Evolutionary conservation across 2,113 vertebrate species (phyloP).

Genomic region (Xiphorhynchus elegans): DNA sequence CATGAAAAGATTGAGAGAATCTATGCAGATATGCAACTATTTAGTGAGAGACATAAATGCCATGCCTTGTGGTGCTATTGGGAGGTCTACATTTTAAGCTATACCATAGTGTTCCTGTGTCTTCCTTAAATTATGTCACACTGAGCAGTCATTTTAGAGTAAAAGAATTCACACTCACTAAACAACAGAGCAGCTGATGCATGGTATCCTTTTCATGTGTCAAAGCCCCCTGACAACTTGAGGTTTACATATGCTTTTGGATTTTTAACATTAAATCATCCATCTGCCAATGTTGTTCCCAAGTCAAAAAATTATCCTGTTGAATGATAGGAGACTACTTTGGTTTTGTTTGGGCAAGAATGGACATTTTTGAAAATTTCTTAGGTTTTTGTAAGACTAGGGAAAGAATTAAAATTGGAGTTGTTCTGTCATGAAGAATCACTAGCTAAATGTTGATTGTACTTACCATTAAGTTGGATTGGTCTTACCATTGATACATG

Average conservation of each 20-base stretch:
- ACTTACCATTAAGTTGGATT: too few relatives aligned
- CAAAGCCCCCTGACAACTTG: constrained; percentile 7
- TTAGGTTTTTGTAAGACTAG: neutral
- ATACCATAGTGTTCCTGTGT: neutral
- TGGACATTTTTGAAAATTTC: neutral
- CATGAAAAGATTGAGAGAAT: neutral
- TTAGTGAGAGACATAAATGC: neutral
- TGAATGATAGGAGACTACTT: neutral
- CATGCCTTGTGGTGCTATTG: neutral
- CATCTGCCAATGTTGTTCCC: neutral
- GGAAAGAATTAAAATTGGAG: neutral
- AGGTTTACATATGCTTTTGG: constrained; percentile 25
- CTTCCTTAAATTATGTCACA: neutral
- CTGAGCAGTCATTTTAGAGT: neutral
- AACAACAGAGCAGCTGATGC: neutral
- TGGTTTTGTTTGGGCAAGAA: neutral
- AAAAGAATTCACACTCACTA: neutral
- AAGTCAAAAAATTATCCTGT: neutral
- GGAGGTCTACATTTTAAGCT: neutral
- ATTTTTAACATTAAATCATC: constrained; percentile 26
- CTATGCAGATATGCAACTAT: neutral
- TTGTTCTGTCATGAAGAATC: neutral
- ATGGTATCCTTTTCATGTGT: neutral
- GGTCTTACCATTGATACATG: neutral
- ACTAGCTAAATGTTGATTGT: neutral